Conservation (phyloP, 2,797 vertebrate species). For the Sylvilagus floridanus region DNA sequence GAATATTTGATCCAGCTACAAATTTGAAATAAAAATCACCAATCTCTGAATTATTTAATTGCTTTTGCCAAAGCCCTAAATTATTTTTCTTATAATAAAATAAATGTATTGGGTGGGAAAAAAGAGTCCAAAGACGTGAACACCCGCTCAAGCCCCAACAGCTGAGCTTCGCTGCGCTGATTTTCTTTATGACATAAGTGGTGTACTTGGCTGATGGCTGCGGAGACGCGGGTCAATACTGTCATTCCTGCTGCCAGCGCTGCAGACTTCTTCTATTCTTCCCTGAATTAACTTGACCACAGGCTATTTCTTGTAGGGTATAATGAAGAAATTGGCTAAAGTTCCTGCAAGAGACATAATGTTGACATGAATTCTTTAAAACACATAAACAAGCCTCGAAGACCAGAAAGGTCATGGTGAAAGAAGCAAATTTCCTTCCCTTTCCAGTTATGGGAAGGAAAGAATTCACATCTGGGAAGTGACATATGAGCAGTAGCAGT, state of each 20-base stretch:
- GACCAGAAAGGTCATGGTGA: constrained; percentile 70
- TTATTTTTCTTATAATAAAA: constrained; percentile 84
- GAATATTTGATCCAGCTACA: constrained; percentile 85
- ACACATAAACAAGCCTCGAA: constrained; percentile 70
- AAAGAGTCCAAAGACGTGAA: constrained; percentile 66
- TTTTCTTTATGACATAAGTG: constrained; percentile 79
- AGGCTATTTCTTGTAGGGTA: constrained; percentile 75
- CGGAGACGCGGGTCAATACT: constrained; percentile 74
- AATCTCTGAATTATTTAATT: constrained; percentile 86
- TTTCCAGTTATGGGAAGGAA: constrained; percentile 71
- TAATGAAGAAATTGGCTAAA: constrained; percentile 82
- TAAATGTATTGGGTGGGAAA: constrained; percentile 75
- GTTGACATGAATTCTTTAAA: constrained; percentile 80
- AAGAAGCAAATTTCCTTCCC: constrained; percentile 61
- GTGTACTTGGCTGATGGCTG: constrained; percentile 64
- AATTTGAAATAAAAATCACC: constrained; percentile 77
- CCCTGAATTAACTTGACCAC: constrained; percentile 81
- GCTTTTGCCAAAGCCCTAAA: constrained; percentile 81
- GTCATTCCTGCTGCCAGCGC: constrained; percentile 58
- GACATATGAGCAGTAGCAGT: constrained; percentile 26
- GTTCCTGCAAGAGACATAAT: constrained; percentile 74
- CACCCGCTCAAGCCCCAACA: constrained; percentile 10
- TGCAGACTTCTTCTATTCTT: constrained; percentile 66
- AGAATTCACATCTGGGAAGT: constrained; percentile 57
- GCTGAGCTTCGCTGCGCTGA: constrained; percentile 26